These are phyloP conservation scores for Chaetophractus vellerosus DNA, from an alignment of 2,797 vertebrate species.

Conservation along the genomic window DNA sequence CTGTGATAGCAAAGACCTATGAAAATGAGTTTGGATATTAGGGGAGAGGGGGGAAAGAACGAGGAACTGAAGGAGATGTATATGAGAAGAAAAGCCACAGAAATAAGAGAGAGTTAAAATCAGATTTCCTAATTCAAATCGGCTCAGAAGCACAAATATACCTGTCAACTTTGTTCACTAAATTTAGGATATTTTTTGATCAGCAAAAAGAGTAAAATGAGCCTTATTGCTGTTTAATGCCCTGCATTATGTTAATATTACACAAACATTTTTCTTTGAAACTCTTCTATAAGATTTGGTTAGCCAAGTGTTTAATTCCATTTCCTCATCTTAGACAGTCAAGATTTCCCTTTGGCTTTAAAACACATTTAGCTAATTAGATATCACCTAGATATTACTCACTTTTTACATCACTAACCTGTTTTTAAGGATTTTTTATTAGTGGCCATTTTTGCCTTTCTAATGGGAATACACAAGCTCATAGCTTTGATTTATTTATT, in stretches of 20 bases:
- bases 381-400: constrained; percentile 3
- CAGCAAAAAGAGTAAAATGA: neutral
- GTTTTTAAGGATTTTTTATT: constrained; percentile 34
- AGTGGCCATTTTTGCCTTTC: constrained; percentile 15
- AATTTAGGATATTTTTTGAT: neutral
- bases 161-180: neutral
- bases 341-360: constrained; percentile 43
- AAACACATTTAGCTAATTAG: constrained; percentile 44
- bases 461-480: neutral
- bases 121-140: neutral
- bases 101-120: neutral
- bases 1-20: neutral
- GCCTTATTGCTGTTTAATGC: constrained; percentile 9
- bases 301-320: neutral
- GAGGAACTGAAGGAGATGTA: neutral
- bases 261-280: neutral
- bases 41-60: neutral
- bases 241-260: neutral
- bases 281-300: neutral
- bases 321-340: neutral
- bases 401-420: constrained; percentile 35
- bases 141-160: neutral
- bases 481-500: constrained; percentile 39
- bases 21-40: neutral
- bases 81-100: neutral